Percentiles rank a stretch among this genome's conserved stretches.
phyloP scores from a whole-genome alignment of 2,888 invertebrate species.

The Noctuana brunneofusca region DNA sequence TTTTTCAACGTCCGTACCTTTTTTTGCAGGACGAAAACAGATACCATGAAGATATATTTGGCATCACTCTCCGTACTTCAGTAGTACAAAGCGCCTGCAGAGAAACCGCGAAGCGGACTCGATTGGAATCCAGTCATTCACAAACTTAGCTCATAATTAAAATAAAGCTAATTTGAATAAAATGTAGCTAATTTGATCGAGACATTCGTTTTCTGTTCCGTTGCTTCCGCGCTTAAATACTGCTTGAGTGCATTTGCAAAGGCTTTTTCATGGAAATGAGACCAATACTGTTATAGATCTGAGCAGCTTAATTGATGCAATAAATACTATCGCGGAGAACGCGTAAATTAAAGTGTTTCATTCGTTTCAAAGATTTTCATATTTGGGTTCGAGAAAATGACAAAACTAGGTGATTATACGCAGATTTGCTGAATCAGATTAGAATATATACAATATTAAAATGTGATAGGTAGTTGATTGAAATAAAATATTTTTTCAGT shows the following conservation, averaged over 20 bases:
- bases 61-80: constrained; percentile 93
- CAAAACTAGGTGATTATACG: neutral
- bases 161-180: neutral
- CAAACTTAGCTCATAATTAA: constrained; percentile 29
- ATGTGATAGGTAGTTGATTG: too few species aligned
- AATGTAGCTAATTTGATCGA: neutral
- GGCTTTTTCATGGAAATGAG: constrained; percentile 18
- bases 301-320: neutral
- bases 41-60: constrained; percentile 98
- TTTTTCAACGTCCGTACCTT: too few species aligned
- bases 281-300: neutral
- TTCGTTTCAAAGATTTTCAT: too few species aligned
- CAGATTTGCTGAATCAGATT: neutral
- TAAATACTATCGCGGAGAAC: neutral
- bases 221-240: constrained; percentile 11
- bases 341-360: neutral
- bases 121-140: constrained; percentile 55
- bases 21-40: constrained; percentile 91
- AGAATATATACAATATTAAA: neutral
- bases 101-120: constrained; percentile 86
- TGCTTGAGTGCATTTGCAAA: constrained; percentile 9
- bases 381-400: constrained; percentile 1
- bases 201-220: constrained; percentile 16
- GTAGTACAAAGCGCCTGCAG: constrained; percentile 93
- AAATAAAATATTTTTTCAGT: too few species aligned